A percentile compares a stretch with the other conserved stretches of the same genome.
These are phyloP conservation scores for Nerophis lumbriciformis DNA, from an alignment of 2,113 vertebrate genomes.

Conservation along the genomic window DNA sequence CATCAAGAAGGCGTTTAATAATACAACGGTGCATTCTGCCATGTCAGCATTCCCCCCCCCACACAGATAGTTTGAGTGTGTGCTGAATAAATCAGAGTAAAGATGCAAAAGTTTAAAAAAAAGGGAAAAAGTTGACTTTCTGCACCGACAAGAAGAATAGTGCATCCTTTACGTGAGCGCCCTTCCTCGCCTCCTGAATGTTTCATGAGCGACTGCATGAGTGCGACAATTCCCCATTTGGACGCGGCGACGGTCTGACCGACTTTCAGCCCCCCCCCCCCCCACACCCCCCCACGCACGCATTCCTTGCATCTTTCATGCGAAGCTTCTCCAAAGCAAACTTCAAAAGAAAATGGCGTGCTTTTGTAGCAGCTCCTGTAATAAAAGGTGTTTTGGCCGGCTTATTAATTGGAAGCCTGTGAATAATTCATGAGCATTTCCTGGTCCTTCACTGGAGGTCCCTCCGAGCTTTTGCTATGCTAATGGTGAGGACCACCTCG, in stretches of 20 bases:
- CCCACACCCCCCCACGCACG: too few relatives aligned
- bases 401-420: slow-evolving; percentile 2
- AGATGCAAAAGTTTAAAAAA: too few relatives aligned
- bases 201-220: not conserved
- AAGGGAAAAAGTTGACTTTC: too few relatives aligned
- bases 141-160: not conserved
- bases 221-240: not conserved
- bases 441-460: slow-evolving; percentile 2
- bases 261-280: not conserved
- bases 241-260: not conserved
- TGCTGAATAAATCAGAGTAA: too few relatives aligned
- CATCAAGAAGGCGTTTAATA: too few relatives aligned
- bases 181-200: not conserved
- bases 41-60: too few relatives aligned
- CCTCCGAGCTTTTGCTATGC: slow-evolving; percentile 39
- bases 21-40: too few relatives aligned
- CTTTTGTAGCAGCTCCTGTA: not conserved
- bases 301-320: slow-evolving; percentile 5
- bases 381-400: not conserved
- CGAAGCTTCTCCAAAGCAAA: not conserved
- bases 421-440: slow-evolving; percentile 20
- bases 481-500: slow-evolving; percentile 50
- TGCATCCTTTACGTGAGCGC: not conserved
- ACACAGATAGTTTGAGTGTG: too few relatives aligned
- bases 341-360: not conserved